phyloP scores from a whole-genome alignment of 1,140 invertebrate species.

The Penaeus indicus region DNA sequence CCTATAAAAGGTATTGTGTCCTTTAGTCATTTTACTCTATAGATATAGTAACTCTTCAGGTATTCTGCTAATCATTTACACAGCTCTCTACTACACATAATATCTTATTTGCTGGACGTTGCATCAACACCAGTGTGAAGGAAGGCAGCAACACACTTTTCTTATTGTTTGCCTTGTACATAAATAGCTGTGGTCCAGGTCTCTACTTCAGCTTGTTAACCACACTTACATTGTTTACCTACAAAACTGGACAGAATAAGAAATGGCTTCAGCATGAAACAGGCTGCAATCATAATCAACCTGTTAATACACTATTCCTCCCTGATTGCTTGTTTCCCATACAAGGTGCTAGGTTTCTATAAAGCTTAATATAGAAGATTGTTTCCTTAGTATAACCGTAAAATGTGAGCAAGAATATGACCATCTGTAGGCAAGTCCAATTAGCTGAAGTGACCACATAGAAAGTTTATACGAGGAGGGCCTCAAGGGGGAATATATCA shows the following conservation, averaged over 20 bases:
- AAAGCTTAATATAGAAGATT: conserved; percentile 42
- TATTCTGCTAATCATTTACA: no score
- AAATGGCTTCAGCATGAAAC: conserved; percentile 53
- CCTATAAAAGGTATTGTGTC: no score
- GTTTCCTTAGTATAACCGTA: conserved; percentile 50
- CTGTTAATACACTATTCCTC: conserved; percentile 34
- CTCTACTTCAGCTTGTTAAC: conserved; percentile 46
- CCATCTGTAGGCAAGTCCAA: conserved; percentile 59
- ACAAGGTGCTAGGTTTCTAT: conserved; percentile 47
- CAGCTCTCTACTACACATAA: no score
- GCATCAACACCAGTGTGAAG: conserved; percentile 57
- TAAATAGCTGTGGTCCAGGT: conserved; percentile 43
- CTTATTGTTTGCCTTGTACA: conserved; percentile 47
- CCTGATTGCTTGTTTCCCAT: conserved; percentile 48
- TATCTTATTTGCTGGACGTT: conserved; percentile 29
- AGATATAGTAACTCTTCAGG: no score
- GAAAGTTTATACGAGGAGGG: neutral
- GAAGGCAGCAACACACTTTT: conserved; percentile 44
- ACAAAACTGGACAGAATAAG: conserved; percentile 54
- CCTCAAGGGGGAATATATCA: conserved; percentile 33
- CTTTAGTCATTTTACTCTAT: no score
- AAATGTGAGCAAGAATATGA: conserved; percentile 61
- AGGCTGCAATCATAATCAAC: conserved; percentile 37
- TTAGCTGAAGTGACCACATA: conserved; percentile 31
- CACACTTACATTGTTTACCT: conserved; percentile 39